Base-by-base conservation (phyloP, 2,797 vertebrate species). In the Myotis vivesi region DNA sequence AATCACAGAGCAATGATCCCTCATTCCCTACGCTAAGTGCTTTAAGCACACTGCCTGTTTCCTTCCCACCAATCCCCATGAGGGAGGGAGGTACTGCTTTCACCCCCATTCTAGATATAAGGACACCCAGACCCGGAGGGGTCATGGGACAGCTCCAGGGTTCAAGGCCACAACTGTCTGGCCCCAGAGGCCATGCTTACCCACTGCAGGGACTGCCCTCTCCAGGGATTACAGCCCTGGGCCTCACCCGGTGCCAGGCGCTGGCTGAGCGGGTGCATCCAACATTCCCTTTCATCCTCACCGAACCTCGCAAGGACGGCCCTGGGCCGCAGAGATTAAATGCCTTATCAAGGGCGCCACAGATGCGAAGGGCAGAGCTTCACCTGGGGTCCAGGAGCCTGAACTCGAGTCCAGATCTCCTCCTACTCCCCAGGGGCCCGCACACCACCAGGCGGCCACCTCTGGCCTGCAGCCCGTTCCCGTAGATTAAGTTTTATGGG, bases 401-500 rank as follows among this genome's bases (percentile, higher is more conserved):
- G 44, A 49, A 62, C 38, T 41, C 30, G 25, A 30, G 28, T 86
- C 16, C 41, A 68, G 46, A 73, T 41, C 19, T 83, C 36, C 44
- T 68, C n/a, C 12, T 1, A 30, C 12, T 85, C 6, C 23, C 30
- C 51, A 36, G 36, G 30, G 25, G 13, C 71, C 55, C 16, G 20
- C 36, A 66, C 41, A 41, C 25, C 10, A 6, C 0, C 44, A 10
- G 12, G 57, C 1, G 25, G 51, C 8, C 8, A 13, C 25, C 66
- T 23, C 19, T 20, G 64, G 68, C 68, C 72, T 28, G 33, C 2
- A 2, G 49, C 23, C 66, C 36, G 6, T 15, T 41, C 64, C 57
- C 46, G 44, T 38, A 41, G 91, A 86, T 68, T 30, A 90, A 59
- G 92, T 90, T 86, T 92, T 64, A 86, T 16, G 73, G 86, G 38